Percentiles rank a stretch among this genome's conserved stretches.
These are phyloP conservation scores for Pachyramphus minor DNA, from an alignment of 2,113 vertebrate genomes.

Conservation along the genomic window DNA sequence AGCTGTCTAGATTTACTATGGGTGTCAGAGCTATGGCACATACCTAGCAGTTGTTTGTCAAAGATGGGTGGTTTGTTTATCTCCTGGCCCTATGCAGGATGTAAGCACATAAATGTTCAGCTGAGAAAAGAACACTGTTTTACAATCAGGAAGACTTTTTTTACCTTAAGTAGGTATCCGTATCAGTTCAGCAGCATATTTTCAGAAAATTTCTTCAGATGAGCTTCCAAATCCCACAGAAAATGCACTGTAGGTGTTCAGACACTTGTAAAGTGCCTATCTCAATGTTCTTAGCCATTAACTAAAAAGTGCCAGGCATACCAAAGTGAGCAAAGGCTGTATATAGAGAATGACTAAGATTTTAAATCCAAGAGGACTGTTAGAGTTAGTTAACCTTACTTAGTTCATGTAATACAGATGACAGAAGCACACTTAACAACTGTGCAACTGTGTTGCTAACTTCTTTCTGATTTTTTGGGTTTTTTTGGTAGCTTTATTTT, in stretches of 20 bases:
- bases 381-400: neutral
- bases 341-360: neutral
- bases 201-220: neutral
- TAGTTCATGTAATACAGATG: neutral
- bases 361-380: neutral
- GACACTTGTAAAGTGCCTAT: neutral
- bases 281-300: neutral
- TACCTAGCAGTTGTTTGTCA: neutral
- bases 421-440: neutral
- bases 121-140: neutral
- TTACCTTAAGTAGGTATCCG: neutral
- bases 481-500: neutral
- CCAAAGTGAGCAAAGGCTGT: neutral
- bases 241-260: neutral
- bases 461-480: neutral
- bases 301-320: neutral
- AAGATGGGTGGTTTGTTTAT: neutral
- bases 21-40: neutral
- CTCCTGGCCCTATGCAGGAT: neutral
- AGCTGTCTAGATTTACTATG: neutral
- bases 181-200: neutral
- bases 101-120: neutral
- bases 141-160: neutral
- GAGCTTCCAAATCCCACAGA: neutral
- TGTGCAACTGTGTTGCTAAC: neutral